Percentiles rank a stretch among this genome's conserved stretches.
Evolutionary conservation across 2,888 invertebrate genomes (phyloP).

Genomic region (Bembecia ichneumoniformis): DNA sequence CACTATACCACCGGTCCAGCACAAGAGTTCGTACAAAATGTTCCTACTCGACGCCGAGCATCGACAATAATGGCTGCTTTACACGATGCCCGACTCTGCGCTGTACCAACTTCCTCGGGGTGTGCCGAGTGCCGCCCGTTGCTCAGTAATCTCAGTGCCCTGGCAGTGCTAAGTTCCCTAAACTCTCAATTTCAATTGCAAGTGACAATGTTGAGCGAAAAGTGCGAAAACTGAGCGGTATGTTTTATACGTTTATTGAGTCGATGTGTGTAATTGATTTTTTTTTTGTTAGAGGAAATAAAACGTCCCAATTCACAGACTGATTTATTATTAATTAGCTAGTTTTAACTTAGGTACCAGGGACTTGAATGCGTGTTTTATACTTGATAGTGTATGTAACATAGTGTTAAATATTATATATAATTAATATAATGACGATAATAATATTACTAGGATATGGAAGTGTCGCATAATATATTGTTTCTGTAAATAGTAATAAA

Average conservation of each 20-base stretch:
- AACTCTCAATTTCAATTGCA: not conserved
- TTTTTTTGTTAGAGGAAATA: constrained; percentile 68
- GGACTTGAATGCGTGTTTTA: constrained; percentile 71
- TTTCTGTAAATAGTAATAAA: constrained; percentile 63
- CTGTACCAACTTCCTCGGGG: not conserved
- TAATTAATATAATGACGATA: constrained; percentile 62
- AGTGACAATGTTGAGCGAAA: constrained; percentile 6
- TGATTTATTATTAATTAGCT: constrained; percentile 67
- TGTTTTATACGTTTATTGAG: constrained; percentile 40
- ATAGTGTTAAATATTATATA: constrained; percentile 48
- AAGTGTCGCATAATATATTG: constrained; percentile 68
- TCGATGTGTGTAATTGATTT: constrained; percentile 58
- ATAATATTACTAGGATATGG: constrained; percentile 64
- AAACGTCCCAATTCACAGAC: constrained; percentile 72
- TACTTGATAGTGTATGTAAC: constrained; percentile 69
- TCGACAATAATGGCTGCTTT: constrained; percentile 15
- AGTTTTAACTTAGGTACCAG: constrained; percentile 52
- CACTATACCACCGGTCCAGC: constrained; percentile 22
- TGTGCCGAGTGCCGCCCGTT: constrained; percentile 1
- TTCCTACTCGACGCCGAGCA: constrained; percentile 23
- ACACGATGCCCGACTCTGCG: constrained; percentile 1
- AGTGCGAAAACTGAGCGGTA: constrained; percentile 34
- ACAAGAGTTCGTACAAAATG: constrained; percentile 42
- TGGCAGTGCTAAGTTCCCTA: constrained; percentile 1
- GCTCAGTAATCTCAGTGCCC: not conserved